Percentiles rank a stretch among this genome's conserved stretches.
Evolutionary conservation across 2,797 vertebrate genomes (phyloP).

Genomic region (Sandelia bainsii): DNA sequence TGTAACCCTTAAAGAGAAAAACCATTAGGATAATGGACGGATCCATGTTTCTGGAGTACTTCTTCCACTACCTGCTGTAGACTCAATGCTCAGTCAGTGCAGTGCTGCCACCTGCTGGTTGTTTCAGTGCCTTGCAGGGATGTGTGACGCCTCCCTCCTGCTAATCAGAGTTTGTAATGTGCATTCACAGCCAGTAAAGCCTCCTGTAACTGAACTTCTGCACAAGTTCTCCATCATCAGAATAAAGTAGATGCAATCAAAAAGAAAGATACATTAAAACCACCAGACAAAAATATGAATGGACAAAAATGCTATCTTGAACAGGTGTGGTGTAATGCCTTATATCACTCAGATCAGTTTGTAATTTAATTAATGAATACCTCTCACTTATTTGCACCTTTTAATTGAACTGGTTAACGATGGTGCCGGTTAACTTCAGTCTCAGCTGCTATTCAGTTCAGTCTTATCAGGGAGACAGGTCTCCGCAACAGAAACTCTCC

Average conservation of each 20-base stretch:
- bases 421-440: not conserved
- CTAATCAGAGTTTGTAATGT: not conserved
- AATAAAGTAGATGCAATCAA: not conserved
- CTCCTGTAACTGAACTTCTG: not conserved
- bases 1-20: no score
- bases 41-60: no score
- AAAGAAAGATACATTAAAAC: not conserved
- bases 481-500: not conserved
- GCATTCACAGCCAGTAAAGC: no score
- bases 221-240: not conserved
- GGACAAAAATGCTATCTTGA: not conserved
- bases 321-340: no score
- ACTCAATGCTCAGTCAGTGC: not conserved
- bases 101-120: conserved; percentile 66
- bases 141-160: no score
- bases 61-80: no score
- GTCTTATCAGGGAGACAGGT: not conserved
- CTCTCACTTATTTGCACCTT: not conserved
- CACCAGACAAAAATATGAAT: not conserved
- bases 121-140: conserved; percentile 2
- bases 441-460: not conserved
- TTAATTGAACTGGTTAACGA: not conserved
- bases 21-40: no score
- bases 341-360: not conserved
- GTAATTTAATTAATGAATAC: not conserved